Evolutionary conservation across 2,113 vertebrate species (phyloP).

Genomic region (Willisornis vidua): DNA sequence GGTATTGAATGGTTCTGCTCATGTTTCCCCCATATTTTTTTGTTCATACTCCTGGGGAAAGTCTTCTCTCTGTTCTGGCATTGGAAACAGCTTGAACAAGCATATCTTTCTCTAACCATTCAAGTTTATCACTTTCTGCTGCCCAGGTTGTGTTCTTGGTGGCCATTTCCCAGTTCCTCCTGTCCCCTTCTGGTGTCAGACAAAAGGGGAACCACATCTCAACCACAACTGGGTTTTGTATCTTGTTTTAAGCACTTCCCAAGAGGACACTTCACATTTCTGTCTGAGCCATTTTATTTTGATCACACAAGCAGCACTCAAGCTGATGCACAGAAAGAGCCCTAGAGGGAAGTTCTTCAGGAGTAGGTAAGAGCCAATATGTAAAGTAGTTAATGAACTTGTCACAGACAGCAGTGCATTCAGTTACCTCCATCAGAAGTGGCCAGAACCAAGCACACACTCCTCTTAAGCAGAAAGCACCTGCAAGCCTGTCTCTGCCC

Average conservation of each 20-base stretch:
- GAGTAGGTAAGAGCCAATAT: not conserved
- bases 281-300: not conserved
- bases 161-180: not conserved
- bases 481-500: not conserved
- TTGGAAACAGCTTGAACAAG: not conserved
- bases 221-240: not conserved
- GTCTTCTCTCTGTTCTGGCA: not conserved
- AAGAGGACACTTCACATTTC: not conserved
- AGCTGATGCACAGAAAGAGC: not conserved
- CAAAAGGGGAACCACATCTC: not conserved
- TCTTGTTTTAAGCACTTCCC: not conserved
- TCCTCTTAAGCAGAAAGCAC: not conserved
- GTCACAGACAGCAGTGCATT: not conserved
- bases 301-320: not conserved
- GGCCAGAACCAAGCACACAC: not conserved
- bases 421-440: not conserved
- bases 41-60: not conserved
- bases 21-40: not conserved
- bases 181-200: not conserved
- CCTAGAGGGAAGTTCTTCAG: not conserved
- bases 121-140: not conserved
- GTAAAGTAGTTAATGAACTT: constrained; percentile 22
- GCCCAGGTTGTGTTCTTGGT: not conserved
- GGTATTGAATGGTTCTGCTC: not conserved
- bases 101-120: not conserved